Evolutionary conservation across 1,140 invertebrate species (phyloP).

Genomic region (Lordiphosa mommai): DNA sequence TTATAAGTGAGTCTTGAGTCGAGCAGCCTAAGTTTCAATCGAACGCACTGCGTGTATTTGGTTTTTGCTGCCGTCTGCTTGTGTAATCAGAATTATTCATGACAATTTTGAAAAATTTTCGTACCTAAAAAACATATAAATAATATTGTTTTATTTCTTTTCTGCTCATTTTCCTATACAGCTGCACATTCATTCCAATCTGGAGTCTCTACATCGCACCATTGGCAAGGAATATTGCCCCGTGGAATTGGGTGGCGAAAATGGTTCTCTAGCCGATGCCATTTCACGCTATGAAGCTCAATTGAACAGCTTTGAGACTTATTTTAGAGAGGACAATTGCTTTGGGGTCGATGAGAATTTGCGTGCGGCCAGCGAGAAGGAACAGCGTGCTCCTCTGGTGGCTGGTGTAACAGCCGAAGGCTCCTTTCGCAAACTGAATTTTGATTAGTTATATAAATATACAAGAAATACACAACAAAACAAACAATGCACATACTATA

Average conservation of each 20-base stretch:
- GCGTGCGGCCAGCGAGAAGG: constrained; percentile 63
- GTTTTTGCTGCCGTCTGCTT: no score
- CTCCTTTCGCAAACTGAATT: constrained; percentile 65
- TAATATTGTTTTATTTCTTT: no score
- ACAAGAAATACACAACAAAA: constrained; percentile 54
- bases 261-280: constrained; percentile 79
- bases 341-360: constrained; percentile 82
- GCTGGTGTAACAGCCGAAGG: constrained; percentile 28
- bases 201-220: constrained; percentile 79
- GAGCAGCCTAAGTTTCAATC: no score
- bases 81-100: no score
- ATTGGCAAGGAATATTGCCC: constrained; percentile 81
- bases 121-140: no score
- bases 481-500: constrained; percentile 57
- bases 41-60: no score
- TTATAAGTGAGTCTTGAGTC: no score
- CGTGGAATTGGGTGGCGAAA: constrained; percentile 82
- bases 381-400: constrained; percentile 14
- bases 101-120: no score
- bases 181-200: constrained; percentile 66
- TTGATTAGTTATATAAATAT: constrained; percentile 53
- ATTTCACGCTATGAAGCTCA: constrained; percentile 81
- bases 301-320: constrained; percentile 76
- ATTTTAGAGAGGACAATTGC: constrained; percentile 81
- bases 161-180: constrained; percentile 5